These are phyloP conservation scores for Chiropotes sagulatus DNA, from an alignment of 2,797 vertebrate genomes.

Conservation along the genomic window DNA sequence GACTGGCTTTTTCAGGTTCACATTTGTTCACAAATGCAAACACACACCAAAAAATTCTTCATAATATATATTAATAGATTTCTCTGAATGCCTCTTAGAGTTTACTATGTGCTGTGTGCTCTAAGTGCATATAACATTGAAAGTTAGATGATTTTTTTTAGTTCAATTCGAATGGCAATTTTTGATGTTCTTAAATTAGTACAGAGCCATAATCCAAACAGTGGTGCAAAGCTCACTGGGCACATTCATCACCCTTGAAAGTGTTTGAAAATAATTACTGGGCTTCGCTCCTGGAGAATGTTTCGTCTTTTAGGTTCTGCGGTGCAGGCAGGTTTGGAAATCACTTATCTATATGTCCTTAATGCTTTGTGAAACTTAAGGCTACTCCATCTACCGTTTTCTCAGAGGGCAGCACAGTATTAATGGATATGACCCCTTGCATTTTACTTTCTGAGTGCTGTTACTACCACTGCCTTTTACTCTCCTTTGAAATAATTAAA, in stretches of 20 bases:
- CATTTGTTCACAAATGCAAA: background rate
- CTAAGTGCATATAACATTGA: background rate
- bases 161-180: background rate
- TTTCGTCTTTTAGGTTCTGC: background rate
- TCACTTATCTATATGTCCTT: background rate
- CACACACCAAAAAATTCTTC: background rate
- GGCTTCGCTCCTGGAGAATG: background rate
- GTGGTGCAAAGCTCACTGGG: background rate
- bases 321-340: background rate
- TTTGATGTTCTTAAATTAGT: conserved; percentile 27
- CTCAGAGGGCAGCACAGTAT: background rate
- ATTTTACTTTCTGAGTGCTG: background rate
- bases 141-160: background rate
- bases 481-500: background rate
- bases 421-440: background rate
- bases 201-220: background rate
- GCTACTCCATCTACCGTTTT: background rate
- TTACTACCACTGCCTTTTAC: background rate
- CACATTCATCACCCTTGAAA: background rate
- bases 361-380: background rate
- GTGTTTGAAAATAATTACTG: background rate
- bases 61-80: background rate
- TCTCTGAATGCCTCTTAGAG: background rate
- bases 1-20: no score
- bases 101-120: background rate